A percentile compares a stretch with the other conserved stretches of the same genome.
phyloP scores from a whole-genome alignment of 2,888 invertebrate genomes.

The Diplazon laetatorius region DNA sequence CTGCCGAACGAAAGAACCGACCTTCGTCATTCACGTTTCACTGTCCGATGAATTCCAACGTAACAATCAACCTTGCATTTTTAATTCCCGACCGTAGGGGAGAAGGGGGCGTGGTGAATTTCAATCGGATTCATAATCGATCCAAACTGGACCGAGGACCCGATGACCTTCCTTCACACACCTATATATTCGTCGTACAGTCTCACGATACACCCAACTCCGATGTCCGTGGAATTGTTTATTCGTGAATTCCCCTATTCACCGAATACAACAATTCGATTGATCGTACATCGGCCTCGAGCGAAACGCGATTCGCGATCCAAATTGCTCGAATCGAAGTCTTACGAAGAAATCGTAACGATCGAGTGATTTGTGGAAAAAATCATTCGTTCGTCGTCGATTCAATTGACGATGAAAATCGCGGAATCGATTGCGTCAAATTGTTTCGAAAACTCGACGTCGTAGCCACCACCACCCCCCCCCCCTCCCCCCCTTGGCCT shows the following conservation, averaged over 20 bases:
- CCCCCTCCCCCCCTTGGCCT: too few relatives aligned
- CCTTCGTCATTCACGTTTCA: neutral
- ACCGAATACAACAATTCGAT: slow-evolving; percentile 3
- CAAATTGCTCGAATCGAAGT: slow-evolving; percentile 12
- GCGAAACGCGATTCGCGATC: neutral
- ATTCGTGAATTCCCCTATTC: neutral
- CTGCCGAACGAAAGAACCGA: neutral
- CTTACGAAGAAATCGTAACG: slow-evolving; percentile 5
- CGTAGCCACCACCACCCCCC: too few relatives aligned
- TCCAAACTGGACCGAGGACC: too few relatives aligned
- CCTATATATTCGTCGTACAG: too few relatives aligned
- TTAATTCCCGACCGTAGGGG: too few relatives aligned
- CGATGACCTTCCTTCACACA: too few relatives aligned
- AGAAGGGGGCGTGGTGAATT: too few relatives aligned
- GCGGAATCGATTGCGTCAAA: slow-evolving; percentile 43
- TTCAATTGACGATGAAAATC: slow-evolving; percentile 9
- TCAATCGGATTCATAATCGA: too few relatives aligned
- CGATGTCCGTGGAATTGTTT: slow-evolving; percentile 15
- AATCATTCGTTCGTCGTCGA: slow-evolving; percentile 10
- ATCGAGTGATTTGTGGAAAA: slow-evolving; percentile 22
- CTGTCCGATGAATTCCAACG: slow-evolving; percentile 3
- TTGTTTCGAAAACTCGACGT: neutral
- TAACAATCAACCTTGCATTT: neutral
- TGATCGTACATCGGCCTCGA: slow-evolving; percentile 14
- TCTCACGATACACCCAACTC: too few relatives aligned